phyloP scores from a whole-genome alignment of 1,140 invertebrate genomes.

The Aphaenogaster rudis region DNA sequence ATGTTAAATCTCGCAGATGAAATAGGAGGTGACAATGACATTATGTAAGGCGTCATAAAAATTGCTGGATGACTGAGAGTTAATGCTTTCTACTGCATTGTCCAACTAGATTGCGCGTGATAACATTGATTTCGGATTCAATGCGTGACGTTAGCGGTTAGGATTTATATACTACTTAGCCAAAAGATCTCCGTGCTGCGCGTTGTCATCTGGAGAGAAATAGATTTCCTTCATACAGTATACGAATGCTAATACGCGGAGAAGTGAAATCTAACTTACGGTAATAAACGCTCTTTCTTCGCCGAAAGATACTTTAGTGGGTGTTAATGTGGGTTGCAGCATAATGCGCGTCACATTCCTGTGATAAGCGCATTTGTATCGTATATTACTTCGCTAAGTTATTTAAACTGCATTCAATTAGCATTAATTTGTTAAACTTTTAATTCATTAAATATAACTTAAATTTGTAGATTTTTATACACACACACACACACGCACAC shows the following conservation, averaged over 20 bases:
- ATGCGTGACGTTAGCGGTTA: constrained; percentile 4
- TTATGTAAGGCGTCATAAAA: not conserved
- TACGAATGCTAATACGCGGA: not conserved
- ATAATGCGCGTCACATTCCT: constrained; percentile 7
- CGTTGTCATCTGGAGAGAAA: constrained; percentile 29
- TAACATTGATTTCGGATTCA: constrained; percentile 40
- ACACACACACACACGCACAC: no score
- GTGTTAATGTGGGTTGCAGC: constrained; percentile 24
- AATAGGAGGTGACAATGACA: not conserved
- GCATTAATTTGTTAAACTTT: not conserved
- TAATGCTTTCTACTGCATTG: not conserved
- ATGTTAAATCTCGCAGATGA: not conserved
- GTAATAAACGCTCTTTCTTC: constrained; percentile 34
- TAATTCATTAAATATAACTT: not conserved
- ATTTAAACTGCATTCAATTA: not conserved
- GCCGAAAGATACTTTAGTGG: constrained; percentile 36
- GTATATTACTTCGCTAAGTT: not conserved
- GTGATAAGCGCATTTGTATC: constrained; percentile 33
- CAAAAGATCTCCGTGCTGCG: not conserved
- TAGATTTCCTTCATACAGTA: constrained; percentile 42
- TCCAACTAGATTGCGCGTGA: constrained; percentile 29
- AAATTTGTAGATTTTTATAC: not conserved
- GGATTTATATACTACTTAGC: constrained; percentile 38
- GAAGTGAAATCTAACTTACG: constrained; percentile 42
- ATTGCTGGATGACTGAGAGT: constrained; percentile 22